Evolutionary conservation across 2,888 invertebrate genomes (phyloP).

Genomic region (Oscheius sp.): DNA sequence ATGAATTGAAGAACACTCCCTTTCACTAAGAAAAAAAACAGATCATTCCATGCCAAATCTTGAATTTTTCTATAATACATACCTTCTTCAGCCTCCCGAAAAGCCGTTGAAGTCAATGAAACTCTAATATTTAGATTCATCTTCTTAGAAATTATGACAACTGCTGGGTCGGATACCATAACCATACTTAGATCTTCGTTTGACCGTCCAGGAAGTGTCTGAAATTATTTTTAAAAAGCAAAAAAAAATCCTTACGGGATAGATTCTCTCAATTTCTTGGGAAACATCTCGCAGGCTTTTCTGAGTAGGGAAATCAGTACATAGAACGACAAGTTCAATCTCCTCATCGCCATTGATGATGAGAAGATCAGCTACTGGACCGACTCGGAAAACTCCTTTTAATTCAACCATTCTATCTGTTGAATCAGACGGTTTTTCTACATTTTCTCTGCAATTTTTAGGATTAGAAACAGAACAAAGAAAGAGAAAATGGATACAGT

Average conservation of each 20-base stretch:
- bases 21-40: background rate
- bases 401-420: too few relatives aligned
- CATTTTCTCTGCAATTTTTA: too few relatives aligned
- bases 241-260: too few relatives aligned
- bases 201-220: too few relatives aligned
- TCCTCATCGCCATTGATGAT: constrained; percentile 84
- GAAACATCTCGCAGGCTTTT: constrained; percentile 87
- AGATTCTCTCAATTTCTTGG: too few relatives aligned
- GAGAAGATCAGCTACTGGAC: constrained; percentile 87
- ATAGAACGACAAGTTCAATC: constrained; percentile 91
- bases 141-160: background rate
- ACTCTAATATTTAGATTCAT: background rate
- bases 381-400: constrained; percentile 73
- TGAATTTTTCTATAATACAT: too few relatives aligned
- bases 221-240: too few relatives aligned
- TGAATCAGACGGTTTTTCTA: too few relatives aligned
- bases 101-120: constrained; percentile 86
- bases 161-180: background rate
- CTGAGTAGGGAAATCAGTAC: constrained; percentile 89
- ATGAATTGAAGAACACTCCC: constrained; percentile 25
- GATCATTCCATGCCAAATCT: too few relatives aligned
- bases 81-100: constrained; percentile 78
- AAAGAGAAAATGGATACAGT: background rate
- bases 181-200: too few relatives aligned
- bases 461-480: too few relatives aligned